Conservation (phyloP, 2,797 vertebrate genomes). For the Lutra lutra region DNA sequence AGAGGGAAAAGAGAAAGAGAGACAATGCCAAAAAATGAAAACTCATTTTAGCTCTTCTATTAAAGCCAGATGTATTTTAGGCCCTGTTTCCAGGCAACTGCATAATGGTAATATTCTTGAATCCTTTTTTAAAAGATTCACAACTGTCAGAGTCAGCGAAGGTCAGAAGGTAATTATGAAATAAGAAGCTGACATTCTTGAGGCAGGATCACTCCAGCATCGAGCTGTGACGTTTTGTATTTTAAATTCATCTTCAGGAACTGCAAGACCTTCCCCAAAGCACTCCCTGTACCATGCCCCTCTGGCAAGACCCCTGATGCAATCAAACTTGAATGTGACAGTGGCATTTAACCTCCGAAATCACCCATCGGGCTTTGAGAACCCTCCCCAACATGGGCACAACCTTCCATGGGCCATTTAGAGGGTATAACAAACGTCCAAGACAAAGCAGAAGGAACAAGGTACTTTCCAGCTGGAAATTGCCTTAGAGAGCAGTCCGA, state of each 20-base stretch:
- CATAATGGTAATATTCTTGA: constrained; percentile 57
- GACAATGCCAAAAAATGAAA: constrained; percentile 77
- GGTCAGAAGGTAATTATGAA: constrained; percentile 72
- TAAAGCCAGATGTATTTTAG: constrained; percentile 71
- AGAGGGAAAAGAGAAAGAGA: constrained; percentile 28
- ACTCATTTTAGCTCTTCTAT: constrained; percentile 71
- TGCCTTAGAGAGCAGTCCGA: neutral
- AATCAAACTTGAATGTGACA: neutral
- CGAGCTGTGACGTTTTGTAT: constrained; percentile 6
- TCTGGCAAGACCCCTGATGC: neutral
- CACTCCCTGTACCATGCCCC: neutral
- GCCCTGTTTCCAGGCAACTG: constrained; percentile 44
- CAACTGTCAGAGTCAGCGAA: constrained; percentile 76
- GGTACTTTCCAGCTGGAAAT: neutral
- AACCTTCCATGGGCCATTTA: neutral
- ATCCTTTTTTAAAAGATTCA: constrained; percentile 72
- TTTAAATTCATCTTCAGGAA: constrained; percentile 48
- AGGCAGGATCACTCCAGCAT: constrained; percentile 30
- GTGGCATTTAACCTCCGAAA: neutral
- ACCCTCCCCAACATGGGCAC: neutral
- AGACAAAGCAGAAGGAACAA: neutral
- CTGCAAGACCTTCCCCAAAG: neutral
- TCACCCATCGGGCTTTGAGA: neutral
- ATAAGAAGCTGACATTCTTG: constrained; percentile 49
- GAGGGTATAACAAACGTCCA: neutral